Evolutionary conservation across 2,888 invertebrate genomes (phyloP).

Genomic region (Tenthredo mesomela): DNA sequence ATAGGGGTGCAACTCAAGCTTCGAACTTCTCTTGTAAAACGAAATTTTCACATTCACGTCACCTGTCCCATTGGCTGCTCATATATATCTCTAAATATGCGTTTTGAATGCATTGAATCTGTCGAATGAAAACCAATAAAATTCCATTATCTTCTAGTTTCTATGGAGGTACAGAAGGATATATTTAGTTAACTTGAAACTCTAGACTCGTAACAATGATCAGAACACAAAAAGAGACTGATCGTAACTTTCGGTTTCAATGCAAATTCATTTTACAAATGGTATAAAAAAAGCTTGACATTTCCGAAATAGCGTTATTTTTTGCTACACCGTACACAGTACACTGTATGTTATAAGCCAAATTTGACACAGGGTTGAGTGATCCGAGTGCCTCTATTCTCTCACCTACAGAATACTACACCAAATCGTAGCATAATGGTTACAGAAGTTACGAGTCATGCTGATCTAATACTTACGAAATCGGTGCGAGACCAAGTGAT

Average conservation of each 20-base stretch:
- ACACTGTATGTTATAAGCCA: neutral
- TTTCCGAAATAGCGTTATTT: neutral
- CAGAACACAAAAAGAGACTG: neutral
- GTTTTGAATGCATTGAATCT: neutral
- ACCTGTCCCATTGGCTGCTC: neutral
- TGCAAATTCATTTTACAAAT: neutral
- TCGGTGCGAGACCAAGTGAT: neutral
- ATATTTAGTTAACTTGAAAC: neutral
- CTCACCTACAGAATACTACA: neutral
- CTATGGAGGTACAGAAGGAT: neutral
- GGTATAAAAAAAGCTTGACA: neutral
- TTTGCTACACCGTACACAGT: neutral
- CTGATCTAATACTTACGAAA: neutral
- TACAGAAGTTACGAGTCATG: neutral
- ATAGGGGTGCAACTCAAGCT: neutral
- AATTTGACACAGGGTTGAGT: neutral
- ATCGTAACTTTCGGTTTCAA: neutral
- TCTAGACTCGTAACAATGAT: neutral
- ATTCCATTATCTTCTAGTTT: neutral
- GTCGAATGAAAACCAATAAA: neutral
- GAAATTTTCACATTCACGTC: neutral
- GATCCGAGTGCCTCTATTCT: neutral
- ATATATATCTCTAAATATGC: neutral
- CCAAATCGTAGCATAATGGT: neutral
- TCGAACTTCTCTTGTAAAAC: neutral